A percentile compares a stretch with the other conserved stretches of the same genome.
Evolutionary conservation across 2,888 invertebrate genomes (phyloP).

Genomic region (Tiphia femorata): DNA sequence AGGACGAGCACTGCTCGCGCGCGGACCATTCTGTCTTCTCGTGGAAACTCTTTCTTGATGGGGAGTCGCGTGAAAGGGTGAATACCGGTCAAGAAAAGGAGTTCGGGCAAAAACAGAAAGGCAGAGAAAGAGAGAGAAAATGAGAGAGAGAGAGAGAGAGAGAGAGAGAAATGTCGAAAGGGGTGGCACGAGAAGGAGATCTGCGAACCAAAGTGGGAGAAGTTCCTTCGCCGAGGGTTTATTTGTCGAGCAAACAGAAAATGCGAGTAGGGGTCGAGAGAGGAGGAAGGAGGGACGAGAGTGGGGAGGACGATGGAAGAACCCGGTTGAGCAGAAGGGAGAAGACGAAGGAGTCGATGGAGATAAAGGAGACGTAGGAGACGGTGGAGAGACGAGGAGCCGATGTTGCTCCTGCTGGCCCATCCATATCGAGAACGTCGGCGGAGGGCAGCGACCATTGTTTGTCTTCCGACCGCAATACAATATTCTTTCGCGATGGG

Average conservation of each 20-base stretch:
- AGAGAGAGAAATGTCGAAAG: too few species aligned
- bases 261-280: slow-evolving; percentile 28
- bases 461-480: slow-evolving; percentile 58
- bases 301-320: background rate
- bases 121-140: too few species aligned
- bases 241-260: slow-evolving; percentile 57
- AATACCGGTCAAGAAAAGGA: too few species aligned
- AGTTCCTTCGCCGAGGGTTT: slow-evolving; percentile 38
- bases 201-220: slow-evolving; percentile 11
- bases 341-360: background rate
- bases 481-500: slow-evolving; percentile 45
- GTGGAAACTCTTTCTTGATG: too few species aligned
- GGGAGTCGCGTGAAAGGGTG: too few species aligned
- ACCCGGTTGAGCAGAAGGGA: slow-evolving; percentile 1
- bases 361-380: slow-evolving; percentile 3
- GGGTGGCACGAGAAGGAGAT: slow-evolving; percentile 16
- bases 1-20: too few species aligned
- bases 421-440: too few species aligned
- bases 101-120: too few species aligned
- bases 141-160: too few species aligned
- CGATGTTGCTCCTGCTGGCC: too few species aligned
- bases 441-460: slow-evolving; percentile 40
- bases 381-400: background rate
- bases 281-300: background rate
- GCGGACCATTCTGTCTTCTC: too few species aligned